Percentiles rank a stretch among this genome's conserved stretches.
phyloP scores from a whole-genome alignment of 2,797 vertebrate genomes.

The Alosa sapidissima region DNA sequence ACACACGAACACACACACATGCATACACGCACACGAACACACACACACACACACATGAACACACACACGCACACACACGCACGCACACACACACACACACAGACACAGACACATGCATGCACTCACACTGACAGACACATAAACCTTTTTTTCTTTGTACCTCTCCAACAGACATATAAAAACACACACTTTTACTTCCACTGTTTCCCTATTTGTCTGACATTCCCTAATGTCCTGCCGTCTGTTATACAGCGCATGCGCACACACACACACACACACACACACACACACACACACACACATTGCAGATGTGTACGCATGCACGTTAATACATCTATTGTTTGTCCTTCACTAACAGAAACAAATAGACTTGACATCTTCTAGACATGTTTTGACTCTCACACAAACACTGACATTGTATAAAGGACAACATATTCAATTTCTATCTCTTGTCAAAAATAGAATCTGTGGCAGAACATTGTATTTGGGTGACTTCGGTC shows the following conservation, averaged over 20 bases:
- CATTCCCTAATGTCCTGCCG: background rate
- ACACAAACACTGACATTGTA: too few relatives aligned
- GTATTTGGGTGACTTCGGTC: background rate
- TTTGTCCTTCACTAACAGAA: too few relatives aligned
- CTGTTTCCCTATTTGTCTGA: background rate
- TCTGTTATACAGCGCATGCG: background rate
- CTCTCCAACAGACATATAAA: background rate
- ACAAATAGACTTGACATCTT: too few relatives aligned
- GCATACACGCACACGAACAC: background rate
- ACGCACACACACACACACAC: background rate
- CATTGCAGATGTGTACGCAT: background rate
- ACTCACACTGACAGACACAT: background rate
- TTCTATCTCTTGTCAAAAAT: background rate
- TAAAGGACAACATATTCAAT: background rate
- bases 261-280: too few relatives aligned
- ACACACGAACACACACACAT: background rate
- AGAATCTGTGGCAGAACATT: background rate
- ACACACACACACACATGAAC: background rate
- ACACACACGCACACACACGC: background rate
- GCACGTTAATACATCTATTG: background rate
- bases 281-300: background rate
- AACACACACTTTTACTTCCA: background rate
- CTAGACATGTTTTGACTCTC: too few relatives aligned
- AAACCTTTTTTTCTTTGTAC: background rate
- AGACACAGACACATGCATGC: background rate